Evolutionary conservation across 2,888 invertebrate species (phyloP).

Genomic region (Pogonocherus hispidulus): DNA sequence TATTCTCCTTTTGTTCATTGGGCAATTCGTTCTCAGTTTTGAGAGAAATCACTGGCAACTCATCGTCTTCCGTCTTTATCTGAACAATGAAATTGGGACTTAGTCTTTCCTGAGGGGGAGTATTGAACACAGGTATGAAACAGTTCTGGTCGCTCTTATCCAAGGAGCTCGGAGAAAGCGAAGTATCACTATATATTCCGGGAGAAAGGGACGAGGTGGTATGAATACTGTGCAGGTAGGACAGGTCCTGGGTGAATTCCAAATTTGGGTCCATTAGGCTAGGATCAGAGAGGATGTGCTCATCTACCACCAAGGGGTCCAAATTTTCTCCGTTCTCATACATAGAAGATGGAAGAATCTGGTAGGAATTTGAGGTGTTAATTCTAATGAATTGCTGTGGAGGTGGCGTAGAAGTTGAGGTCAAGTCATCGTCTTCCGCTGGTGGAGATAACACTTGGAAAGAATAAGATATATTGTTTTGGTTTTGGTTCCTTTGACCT

Average conservation of each 20-base stretch:
- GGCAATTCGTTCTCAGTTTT: conserved; percentile 60
- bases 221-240: conserved; percentile 68
- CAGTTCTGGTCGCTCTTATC: conserved; percentile 56
- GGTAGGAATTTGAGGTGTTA: conserved; percentile 75
- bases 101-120: conserved; percentile 46
- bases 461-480: conserved; percentile 47
- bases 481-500: conserved; percentile 19
- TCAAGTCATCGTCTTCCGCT: conserved; percentile 71
- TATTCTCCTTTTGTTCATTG: conserved; percentile 68
- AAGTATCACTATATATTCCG: conserved; percentile 66
- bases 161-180: conserved; percentile 64
- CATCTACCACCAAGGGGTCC: conserved; percentile 63
- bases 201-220: conserved; percentile 63
- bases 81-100: conserved; percentile 47
- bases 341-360: conserved; percentile 73
- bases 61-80: conserved; percentile 46
- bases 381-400: conserved; percentile 73
- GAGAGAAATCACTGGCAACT: conserved; percentile 64
- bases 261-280: conserved; percentile 71
- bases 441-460: conserved; percentile 68
- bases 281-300: conserved; percentile 69
- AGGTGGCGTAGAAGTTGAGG: conserved; percentile 67
- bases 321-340: conserved; percentile 76
- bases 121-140: conserved; percentile 59
- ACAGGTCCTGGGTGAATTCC: conserved; percentile 71